A percentile compares a stretch with the other conserved stretches of the same genome.
Conservation (phyloP, 2,797 vertebrate genomes). For the Mus minutoides region DNA sequence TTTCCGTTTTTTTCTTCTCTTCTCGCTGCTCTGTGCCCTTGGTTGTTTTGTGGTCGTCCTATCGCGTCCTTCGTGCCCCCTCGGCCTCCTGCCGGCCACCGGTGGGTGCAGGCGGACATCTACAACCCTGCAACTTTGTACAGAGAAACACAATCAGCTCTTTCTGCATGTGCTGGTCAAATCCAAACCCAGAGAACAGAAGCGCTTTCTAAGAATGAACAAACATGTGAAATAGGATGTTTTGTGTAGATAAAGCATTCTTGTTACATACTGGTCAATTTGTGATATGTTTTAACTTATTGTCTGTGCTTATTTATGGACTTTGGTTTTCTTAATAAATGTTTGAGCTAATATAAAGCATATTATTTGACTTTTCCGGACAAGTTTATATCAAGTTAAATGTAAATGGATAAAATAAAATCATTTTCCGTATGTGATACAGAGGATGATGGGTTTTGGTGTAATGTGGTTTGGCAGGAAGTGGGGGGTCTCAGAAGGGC, state of each 20-base stretch:
- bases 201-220: conserved; percentile 90
- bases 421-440: conserved; percentile 95
- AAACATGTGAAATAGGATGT: conserved; percentile 96
- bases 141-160: conserved; percentile 87
- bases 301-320: conserved; percentile 98
- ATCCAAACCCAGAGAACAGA: conserved; percentile 89
- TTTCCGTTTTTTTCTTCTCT: conserved; percentile 51
- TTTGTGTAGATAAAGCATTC: conserved; percentile 98
- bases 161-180: conserved; percentile 96
- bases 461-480: conserved; percentile 19
- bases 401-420: conserved; percentile 98
- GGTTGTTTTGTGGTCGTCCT: conserved; percentile 81
- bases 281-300: conserved; percentile 96
- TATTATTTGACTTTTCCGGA: conserved; percentile 94
- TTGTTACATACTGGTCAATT: conserved; percentile 97
- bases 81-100: conserved; percentile 81
- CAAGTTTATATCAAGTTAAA: conserved; percentile 95
- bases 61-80: conserved; percentile 81
- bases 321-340: conserved; percentile 97
- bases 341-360: conserved; percentile 95
- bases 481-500: not conserved
- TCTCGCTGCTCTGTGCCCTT: conserved; percentile 80
- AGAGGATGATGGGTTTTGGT: conserved; percentile 84
- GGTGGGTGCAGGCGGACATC: conserved; percentile 85
- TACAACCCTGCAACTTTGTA: conserved; percentile 88